These are phyloP conservation scores for Poeciliopsis presidionis DNA, from an alignment of 2,797 vertebrate species.

Conservation along the genomic window DNA sequence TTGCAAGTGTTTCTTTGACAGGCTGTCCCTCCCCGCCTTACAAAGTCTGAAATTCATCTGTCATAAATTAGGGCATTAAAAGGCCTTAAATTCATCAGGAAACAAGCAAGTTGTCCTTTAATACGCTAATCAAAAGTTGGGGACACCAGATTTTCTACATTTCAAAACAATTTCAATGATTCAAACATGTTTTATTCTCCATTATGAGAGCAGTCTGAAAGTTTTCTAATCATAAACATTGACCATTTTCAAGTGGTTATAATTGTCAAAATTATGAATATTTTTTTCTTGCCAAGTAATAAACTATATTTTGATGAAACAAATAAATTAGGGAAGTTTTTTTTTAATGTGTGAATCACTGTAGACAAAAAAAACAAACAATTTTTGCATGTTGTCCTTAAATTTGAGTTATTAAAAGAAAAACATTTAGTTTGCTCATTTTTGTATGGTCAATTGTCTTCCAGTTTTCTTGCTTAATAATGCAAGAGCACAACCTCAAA, in stretches of 20 bases:
- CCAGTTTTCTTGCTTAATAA: not conserved
- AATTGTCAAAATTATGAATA: not conserved
- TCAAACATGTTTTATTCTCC: not conserved
- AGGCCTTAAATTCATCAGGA: not conserved
- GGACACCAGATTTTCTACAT: not conserved
- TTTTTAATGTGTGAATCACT: too few relatives aligned
- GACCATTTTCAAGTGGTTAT: too few relatives aligned
- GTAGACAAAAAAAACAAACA: too few relatives aligned
- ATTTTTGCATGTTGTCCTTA: too few relatives aligned
- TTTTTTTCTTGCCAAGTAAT: not conserved
- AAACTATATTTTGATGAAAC: not conserved
- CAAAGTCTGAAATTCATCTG: too few relatives aligned
- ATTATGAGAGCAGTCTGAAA: not conserved
- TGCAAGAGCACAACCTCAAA: too few relatives aligned
- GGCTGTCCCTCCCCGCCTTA: too few relatives aligned
- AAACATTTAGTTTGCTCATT: not conserved
- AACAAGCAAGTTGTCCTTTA: not conserved
- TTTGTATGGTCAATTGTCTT: not conserved
- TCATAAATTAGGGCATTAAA: not conserved
- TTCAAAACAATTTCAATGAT: not conserved
- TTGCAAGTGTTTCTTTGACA: not conserved
- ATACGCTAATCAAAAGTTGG: too few relatives aligned
- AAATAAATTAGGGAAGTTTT: not conserved
- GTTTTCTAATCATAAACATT: too few relatives aligned
- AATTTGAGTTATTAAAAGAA: not conserved